A percentile compares a stretch with the other conserved stretches of the same genome.
phyloP scores from a whole-genome alignment of 2,113 vertebrate genomes.

The Paradisaea rubra region DNA sequence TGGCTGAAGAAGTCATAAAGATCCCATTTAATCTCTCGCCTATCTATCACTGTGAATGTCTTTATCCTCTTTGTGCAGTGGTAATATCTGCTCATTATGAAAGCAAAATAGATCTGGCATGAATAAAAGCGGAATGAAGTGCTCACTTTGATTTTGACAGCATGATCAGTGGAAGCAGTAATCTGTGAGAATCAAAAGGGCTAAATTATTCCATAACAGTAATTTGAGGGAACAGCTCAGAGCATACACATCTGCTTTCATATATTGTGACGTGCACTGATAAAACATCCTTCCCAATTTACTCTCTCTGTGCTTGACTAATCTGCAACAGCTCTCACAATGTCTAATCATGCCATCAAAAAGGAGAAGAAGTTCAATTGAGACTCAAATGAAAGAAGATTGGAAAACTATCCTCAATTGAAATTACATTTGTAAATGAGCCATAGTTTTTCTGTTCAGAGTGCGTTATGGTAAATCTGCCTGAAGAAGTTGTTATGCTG shows the following conservation, averaged over 20 bases:
- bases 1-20: conserved; percentile 91
- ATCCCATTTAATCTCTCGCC: conserved; percentile 91
- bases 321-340: conserved; percentile 80
- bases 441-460: conserved; percentile 79
- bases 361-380: conserved; percentile 76
- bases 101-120: conserved; percentile 89
- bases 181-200: conserved; percentile 85
- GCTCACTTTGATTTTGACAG: conserved; percentile 86
- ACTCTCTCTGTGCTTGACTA: conserved; percentile 88
- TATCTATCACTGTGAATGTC: conserved; percentile 87
- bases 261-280: conserved; percentile 85
- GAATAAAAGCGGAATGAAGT: conserved; percentile 83
- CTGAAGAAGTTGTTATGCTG: conserved; percentile 65
- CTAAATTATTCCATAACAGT: conserved; percentile 88
- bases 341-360: conserved; percentile 92
- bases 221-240: conserved; percentile 87
- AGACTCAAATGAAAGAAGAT: conserved; percentile 84
- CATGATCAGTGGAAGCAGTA: conserved; percentile 85
- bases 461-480: conserved; percentile 75
- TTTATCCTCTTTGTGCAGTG: conserved; percentile 84
- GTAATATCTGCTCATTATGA: conserved; percentile 92
- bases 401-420: conserved; percentile 84
- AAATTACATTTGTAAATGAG: conserved; percentile 93
- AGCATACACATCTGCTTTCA: conserved; percentile 84
- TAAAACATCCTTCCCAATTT: conserved; percentile 97